Percentiles rank a stretch among this genome's conserved stretches.
Conservation (phyloP, 2,113 vertebrate species). For the Microtus montanus region DNA sequence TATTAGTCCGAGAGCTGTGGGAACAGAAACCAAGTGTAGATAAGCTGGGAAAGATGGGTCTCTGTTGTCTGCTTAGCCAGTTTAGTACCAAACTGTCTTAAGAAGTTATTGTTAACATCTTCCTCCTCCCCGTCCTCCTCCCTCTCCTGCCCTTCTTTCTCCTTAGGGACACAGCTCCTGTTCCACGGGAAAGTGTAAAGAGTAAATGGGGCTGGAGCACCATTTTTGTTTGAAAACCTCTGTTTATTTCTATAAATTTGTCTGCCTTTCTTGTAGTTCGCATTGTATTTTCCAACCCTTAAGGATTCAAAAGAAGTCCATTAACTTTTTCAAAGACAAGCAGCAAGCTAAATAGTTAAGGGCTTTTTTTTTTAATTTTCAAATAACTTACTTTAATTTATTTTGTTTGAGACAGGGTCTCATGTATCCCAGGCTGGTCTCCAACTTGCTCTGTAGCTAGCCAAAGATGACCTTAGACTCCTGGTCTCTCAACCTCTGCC, state of each 20-base stretch:
- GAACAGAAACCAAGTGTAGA: neutral
- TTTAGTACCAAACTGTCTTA: neutral
- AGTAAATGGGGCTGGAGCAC: neutral
- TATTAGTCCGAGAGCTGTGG: neutral
- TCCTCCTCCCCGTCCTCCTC: too few species aligned
- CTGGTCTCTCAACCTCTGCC: too few species aligned
- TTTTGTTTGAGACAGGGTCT: neutral
- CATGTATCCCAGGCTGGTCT: neutral
- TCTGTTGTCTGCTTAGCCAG: neutral
- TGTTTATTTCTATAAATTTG: constrained; percentile 39
- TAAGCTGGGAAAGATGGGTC: neutral
- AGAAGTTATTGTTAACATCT: neutral
- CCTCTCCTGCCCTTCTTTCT: too few species aligned
- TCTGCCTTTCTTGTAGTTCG: neutral
- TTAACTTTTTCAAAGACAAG: neutral
- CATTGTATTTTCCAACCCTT: constrained; percentile 26
- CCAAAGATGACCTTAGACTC: neutral
- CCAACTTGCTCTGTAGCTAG: neutral
- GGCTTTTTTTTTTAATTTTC: neutral
- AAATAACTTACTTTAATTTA: too few species aligned
- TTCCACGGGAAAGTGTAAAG: constrained; percentile 31
- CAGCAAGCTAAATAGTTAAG: neutral
- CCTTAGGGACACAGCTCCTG: too few species aligned
- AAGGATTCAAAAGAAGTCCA: constrained; percentile 23
- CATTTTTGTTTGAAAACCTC: constrained; percentile 31